Evolutionary conservation across 2,888 invertebrate genomes (phyloP), one percentile per base, ranked within the genome.

Genomic region (Ernsta delagoae): DNA sequence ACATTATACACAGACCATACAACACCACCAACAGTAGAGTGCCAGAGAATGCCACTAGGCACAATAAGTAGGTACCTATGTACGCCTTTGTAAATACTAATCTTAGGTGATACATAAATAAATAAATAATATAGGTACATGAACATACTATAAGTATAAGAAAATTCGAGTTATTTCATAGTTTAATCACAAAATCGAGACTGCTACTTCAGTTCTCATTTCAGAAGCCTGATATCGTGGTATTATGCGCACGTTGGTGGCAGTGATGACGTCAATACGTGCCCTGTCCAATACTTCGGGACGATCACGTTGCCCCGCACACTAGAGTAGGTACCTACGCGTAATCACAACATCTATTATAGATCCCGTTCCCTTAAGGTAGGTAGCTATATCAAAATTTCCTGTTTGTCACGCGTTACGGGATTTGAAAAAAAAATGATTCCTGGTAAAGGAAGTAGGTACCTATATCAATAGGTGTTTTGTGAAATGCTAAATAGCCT

Each of bases 281-380:
- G 69, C 65, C 70, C 72, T 65, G 67, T 62, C 66, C 71, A 72
- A 72, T 68, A 72, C 61, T 56, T 59, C 36, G n/a, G 50, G 59
- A 68, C 65, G 75, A 75, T 83, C 82, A 85, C 83, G 82, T 80
- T 83, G 82, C 78, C 75, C 75, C 73, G 75, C 76, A 80, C 79
- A 74, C 73, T 74, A 60, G n/a, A 60, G 65, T 43, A 54, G n/a
- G n/a, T n/a, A n/a, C n/a, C n/a, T n/a, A n/a, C 39, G 50, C 59
- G 65, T 65, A 65, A 65, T 65, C 65, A 50, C 48, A 59, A 59
- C 41, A n/a, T 36, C 57, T 57, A 39, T 57, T n/a, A n/a, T n/a
- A 36, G 9, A 54, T 11, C 11, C 54, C 31, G 16, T 50, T 50
- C 12, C 16, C 16, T 11, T 36, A 4, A 36, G 36, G 5, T 36